Evolutionary conservation across 1,140 invertebrate genomes (phyloP).

Genomic region (Dufourea novaeangliae): DNA sequence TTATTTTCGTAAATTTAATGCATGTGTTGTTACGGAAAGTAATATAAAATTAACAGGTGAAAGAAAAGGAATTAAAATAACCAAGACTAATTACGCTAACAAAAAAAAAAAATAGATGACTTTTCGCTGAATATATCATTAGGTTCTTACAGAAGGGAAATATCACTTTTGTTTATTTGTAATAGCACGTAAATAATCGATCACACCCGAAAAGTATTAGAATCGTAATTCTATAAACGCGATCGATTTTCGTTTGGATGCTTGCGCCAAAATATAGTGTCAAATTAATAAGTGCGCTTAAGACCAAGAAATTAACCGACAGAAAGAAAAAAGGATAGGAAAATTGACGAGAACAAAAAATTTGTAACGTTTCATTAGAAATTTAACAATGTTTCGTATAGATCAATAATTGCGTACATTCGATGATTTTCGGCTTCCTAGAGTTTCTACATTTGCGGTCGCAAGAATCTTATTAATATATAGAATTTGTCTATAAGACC

Average conservation of each 20-base stretch:
- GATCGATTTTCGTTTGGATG: conserved; percentile 18
- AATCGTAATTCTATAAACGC: not conserved
- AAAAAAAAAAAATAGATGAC: not conserved
- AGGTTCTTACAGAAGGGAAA: not conserved
- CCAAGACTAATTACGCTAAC: conserved; percentile 7
- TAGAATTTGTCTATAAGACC: conserved; percentile 18
- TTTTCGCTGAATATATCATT: not conserved
- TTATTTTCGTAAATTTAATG: conserved; percentile 3
- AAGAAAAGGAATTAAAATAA: not conserved
- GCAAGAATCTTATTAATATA: not conserved
- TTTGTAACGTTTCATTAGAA: conserved; percentile 37
- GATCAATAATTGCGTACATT: conserved; percentile 17
- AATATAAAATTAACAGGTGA: not conserved
- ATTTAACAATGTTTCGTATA: not conserved
- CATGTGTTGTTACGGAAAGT: not conserved
- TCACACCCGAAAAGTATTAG: not conserved
- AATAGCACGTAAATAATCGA: not conserved
- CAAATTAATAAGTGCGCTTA: conserved; percentile 59
- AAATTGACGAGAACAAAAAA: conserved; percentile 6
- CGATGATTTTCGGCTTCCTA: conserved; percentile 32
- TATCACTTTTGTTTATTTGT: not conserved
- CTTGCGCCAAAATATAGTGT: conserved; percentile 37
- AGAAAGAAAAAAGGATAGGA: not conserved
- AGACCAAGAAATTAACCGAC: conserved; percentile 38
- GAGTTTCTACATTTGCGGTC: conserved; percentile 25